Evolutionary conservation across 2,797 vertebrate species (phyloP), one percentile per base, ranked within the genome.

Genomic region (Tenualosa ilisha): DNA sequence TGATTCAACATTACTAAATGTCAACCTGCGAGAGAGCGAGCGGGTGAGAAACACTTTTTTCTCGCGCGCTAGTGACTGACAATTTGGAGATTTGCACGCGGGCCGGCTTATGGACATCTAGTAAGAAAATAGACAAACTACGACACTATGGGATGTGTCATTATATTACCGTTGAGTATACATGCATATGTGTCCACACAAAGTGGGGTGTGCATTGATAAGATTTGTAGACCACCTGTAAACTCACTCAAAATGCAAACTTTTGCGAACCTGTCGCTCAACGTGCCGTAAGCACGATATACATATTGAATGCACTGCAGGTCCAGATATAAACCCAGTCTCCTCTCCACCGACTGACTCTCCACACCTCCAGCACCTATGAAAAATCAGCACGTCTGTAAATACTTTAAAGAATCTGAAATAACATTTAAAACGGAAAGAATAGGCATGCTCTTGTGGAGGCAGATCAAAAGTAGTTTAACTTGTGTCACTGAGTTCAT

Each of bases 1-100:
- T 79, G 72, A 79, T 79, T 79, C 37, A 79, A 79, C 72, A 46
- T 15, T 26, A 37, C 68, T 75, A 40, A 75, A 75, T 79, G 72
- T 79, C 40, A 79, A 63, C 59, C 6, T 63, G 6, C 59, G 2
- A 8, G n/a, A 63, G 59, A 63, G n/a, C 7, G 1, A 63, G 59
- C 59, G n/a, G 1, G 59, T 9, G 59, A 63, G 59, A n/a, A 63
- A 63, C n/a, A 2, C 5, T 43, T 75, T 40, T 40, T 31, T 75
- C 37, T 75, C 31, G 11, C 31, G 68, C 68, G 63, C 65, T 37
- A 15, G 26, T 46, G 15, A 40, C 37, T 46, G 72, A 43, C 17
- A 79, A 2, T 22, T 20, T 46, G 72, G 72, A 2, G 17, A 46
- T 79, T 46, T 46, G 72, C 37, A 40, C 11, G 2, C 9, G 13